Base-by-base conservation (phyloP, 1,140 invertebrate genomes). In the Eufriesea mexicana region DNA sequence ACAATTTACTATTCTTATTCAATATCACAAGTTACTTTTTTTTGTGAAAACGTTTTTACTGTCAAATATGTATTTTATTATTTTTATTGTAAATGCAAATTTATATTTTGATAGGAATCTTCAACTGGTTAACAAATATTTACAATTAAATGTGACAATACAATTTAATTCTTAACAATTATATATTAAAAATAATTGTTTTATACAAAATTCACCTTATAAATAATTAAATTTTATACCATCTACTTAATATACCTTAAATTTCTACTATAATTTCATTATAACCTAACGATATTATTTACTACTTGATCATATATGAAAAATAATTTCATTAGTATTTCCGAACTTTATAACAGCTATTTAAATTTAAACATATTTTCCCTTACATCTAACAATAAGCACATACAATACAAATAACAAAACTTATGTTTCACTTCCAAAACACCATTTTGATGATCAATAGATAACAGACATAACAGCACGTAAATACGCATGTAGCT, bases 241-340 rank as follows among this genome's bases (percentile, higher is more conserved):
- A 61, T 51, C 23, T 66, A 18, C 2, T 25, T 77, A 51, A 47
- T 42, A 54, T 64, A 54, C 25, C n/a, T 75, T 66, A 77, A 35
- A 64, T 10, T 23, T 23, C 16, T 54, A 75, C 0, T 66, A n/a
- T 49, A 77, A 25, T 51, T 35, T 64, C n/a, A 7, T 76, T 54
- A 61, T 77, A 77, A 77, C 74, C 74, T 77, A 66, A 45, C 47
- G 18, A 18, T 54, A 8, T 66, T 25, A n/a, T 28, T 7, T 35
- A n/a, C 47, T 66, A 35, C 8, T 66, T 12, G 47, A 25, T 2
- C 20, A 61, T 51, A 16, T 28, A 10, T 14, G n/a, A 23, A 6
- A 18, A 7, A 51, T 20, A n/a, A 42, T 54, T 25, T 42, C 7
- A n/a, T 42, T 9, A 0, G 18, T 49, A 54, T 6, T 51, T 66